phyloP scores from a whole-genome alignment of 53 echinoderm and acorn worm genomes.

The Hippasteria phrygiana region DNA sequence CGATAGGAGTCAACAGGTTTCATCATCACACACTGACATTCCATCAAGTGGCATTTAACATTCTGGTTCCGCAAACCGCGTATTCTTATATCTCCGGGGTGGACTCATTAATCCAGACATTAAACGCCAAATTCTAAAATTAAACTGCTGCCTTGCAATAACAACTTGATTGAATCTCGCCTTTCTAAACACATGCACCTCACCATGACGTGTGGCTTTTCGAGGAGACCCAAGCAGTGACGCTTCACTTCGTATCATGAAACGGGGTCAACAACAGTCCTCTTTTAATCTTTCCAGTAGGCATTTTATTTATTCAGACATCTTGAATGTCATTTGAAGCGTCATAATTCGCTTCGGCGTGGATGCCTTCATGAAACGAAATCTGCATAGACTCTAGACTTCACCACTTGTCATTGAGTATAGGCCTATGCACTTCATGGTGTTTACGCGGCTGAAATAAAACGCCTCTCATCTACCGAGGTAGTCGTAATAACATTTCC shows the following conservation, averaged over 20 bases:
- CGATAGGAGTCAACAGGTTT: slow-evolving; percentile 22
- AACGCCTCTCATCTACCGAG: not conserved
- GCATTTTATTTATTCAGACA: not conserved
- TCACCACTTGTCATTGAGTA: not conserved
- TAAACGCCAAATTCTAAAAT: not conserved
- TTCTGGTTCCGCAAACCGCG: not conserved
- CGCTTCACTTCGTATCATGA: not conserved
- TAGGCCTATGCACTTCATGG: not conserved
- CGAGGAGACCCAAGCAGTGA: not conserved
- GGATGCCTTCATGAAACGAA: not conserved
- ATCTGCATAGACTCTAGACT: not conserved
- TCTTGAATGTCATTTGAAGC: not conserved
- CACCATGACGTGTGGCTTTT: not conserved
- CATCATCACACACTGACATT: not conserved
- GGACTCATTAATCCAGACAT: not conserved
- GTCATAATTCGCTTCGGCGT: not conserved
- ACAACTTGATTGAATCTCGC: too few species aligned
- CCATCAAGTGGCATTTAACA: not conserved
- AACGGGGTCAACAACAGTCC: not conserved
- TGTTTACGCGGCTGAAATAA: not conserved
- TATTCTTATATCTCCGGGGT: not conserved
- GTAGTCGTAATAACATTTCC: too few species aligned
- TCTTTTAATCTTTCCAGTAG: not conserved
- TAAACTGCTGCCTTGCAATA: not conserved
- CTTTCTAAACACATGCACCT: not conserved